Evolutionary conservation across 2,113 vertebrate genomes (phyloP).

Genomic region (Anguilla rostrata): DNA sequence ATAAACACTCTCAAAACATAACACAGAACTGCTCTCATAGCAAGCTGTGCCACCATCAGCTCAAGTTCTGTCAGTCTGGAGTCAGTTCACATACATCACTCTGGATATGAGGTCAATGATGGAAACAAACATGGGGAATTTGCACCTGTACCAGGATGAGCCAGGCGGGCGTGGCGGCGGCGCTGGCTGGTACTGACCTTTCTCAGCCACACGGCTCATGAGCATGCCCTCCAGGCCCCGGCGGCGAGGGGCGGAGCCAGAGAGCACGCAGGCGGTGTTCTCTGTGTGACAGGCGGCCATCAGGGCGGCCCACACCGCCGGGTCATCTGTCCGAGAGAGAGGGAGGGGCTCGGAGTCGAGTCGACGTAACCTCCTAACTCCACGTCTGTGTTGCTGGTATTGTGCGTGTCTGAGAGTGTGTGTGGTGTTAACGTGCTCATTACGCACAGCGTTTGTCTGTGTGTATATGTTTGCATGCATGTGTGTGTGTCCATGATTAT

Average conservation of each 20-base stretch:
- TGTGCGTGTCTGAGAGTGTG: not conserved
- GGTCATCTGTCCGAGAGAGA: conserved; percentile 74
- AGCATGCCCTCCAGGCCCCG: conserved; percentile 71
- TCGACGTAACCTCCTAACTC: not conserved
- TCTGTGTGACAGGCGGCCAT: conserved; percentile 91
- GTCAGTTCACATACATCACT: too few species aligned
- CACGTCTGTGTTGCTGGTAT: not conserved
- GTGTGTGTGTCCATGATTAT: too few species aligned
- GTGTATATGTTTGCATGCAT: too few species aligned
- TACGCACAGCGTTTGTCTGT: not conserved
- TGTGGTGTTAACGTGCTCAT: not conserved
- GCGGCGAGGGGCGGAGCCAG: conserved; percentile 60
- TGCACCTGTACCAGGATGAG: too few species aligned
- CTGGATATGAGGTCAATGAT: too few species aligned
- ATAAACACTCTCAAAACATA: too few species aligned
- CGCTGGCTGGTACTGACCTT: conserved; percentile 65
- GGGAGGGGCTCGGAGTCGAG: not conserved
- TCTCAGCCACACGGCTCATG: conserved; percentile 80
- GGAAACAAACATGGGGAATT: not conserved
- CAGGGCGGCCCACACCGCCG: conserved; percentile 84
- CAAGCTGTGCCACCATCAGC: too few species aligned
- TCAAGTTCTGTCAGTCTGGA: too few species aligned
- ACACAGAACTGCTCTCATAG: too few species aligned
- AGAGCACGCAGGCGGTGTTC: conserved; percentile 73
- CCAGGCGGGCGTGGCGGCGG: too few species aligned